Evolutionary conservation across 2,888 invertebrate species (phyloP), one percentile per base, ranked within the genome.

Genomic region (Pantelozetes paolii): DNA sequence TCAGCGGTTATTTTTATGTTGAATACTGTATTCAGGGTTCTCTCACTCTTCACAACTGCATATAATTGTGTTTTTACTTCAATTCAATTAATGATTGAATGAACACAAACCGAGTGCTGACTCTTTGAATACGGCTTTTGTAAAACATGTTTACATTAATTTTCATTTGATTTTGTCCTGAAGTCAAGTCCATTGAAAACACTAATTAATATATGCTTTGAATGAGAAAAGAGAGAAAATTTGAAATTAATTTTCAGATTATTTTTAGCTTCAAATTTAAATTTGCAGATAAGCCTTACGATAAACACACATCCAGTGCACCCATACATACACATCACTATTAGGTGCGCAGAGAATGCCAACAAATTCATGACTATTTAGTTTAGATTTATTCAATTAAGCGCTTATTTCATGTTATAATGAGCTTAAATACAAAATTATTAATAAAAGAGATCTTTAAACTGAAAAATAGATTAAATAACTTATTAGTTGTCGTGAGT

Each of bases 311-410:
- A n/a, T n/a, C n/a, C n/a, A n/a, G n/a, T n/a, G n/a, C n/a, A n/a
- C n/a, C n/a, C n/a, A n/a, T n/a, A n/a, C n/a, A n/a, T n/a, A n/a
- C n/a, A n/a, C n/a, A n/a, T n/a, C n/a, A n/a, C n/a, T n/a, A n/a
- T n/a, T n/a, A n/a, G n/a, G n/a, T n/a, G n/a, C n/a, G n/a, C n/a
- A n/a, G n/a, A n/a, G n/a, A n/a, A n/a, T n/a, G n/a, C n/a, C n/a
- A n/a, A n/a, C n/a, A n/a, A n/a, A n/a, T n/a, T n/a, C n/a, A n/a
- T n/a, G n/a, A n/a, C n/a, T n/a, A n/a, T n/a, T n/a, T n/a, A n/a
- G n/a, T n/a, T n/a, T n/a, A 36, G 26, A 26, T 18, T 54, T 54
- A 54, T 54, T 54, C 20, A 54, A 54, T 54, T 54, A 54, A 50
- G 15, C 50, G 20, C n/a, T 50, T 36, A 11, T 36, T 50, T 20